Conservation (phyloP, 2,888 invertebrate species). For the Frankliniella fusca region DNA sequence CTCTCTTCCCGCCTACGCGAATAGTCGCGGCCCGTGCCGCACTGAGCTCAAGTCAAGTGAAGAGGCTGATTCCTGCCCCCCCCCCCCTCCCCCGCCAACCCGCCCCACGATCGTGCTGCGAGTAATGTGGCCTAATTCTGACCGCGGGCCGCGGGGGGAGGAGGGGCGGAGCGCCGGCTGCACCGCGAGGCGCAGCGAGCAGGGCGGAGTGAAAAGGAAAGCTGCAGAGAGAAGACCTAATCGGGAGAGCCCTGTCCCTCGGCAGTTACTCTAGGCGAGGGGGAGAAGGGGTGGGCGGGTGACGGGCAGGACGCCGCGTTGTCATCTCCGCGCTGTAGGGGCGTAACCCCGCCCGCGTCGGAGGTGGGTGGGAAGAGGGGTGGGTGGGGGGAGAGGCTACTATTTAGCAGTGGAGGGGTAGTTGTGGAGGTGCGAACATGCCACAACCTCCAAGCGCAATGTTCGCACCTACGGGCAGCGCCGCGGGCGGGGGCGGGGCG, state of each 20-base stretch:
- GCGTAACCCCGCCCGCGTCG: too few relatives aligned
- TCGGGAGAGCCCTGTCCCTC: too few relatives aligned
- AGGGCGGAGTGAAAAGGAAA: too few relatives aligned
- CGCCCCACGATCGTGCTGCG: not conserved
- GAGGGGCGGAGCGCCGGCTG: too few relatives aligned
- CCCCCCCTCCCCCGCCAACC: not conserved
- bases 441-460: not conserved
- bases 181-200: too few relatives aligned
- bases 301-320: too few relatives aligned
- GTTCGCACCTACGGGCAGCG: not conserved
- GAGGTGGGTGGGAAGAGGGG: too few relatives aligned
- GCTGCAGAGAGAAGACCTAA: too few relatives aligned
- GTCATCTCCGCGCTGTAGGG: too few relatives aligned
- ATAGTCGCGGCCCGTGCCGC: not conserved
- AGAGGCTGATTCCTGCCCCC: not conserved
- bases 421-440: not conserved
- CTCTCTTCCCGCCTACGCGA: not conserved
- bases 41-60: not conserved
- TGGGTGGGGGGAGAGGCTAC: not conserved
- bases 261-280: too few relatives aligned
- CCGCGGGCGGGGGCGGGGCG: not conserved
- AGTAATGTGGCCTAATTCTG: conserved; percentile 2
- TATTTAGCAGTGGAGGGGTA: not conserved
- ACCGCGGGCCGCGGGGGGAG: too few relatives aligned
- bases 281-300: too few relatives aligned